Percentiles rank a stretch among this genome's conserved stretches.
phyloP scores from a whole-genome alignment of 2,888 invertebrate genomes.

The Girardia tigrina region DNA sequence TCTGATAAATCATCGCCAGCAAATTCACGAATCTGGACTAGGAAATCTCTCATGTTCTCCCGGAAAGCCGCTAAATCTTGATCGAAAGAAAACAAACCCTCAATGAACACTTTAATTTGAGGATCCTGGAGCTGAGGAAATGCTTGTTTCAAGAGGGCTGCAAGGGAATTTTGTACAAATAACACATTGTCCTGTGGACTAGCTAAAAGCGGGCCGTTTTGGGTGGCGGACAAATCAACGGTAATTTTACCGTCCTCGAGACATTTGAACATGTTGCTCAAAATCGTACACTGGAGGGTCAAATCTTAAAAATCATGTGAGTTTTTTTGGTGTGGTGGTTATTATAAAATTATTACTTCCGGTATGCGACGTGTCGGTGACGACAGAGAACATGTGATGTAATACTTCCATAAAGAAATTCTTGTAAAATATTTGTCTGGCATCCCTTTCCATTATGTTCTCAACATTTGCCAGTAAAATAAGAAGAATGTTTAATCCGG shows the following conservation, averaged over 20 bases:
- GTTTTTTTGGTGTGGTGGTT: background rate
- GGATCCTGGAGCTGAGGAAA: conserved; percentile 81
- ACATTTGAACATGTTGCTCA: conserved; percentile 86
- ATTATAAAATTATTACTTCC: conserved; percentile 19
- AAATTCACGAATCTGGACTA: conserved; percentile 93
- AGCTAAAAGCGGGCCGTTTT: background rate
- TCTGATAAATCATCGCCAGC: conserved; percentile 95
- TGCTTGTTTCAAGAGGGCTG: conserved; percentile 76
- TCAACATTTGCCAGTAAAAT: conserved; percentile 79
- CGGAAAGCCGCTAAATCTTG: conserved; percentile 91
- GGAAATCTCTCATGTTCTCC: conserved; percentile 94
- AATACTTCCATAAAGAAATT: conserved; percentile 91
- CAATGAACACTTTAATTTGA: conserved; percentile 65
- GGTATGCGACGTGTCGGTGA: conserved; percentile 83
- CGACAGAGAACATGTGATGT: conserved; percentile 94
- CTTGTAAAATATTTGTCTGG: conserved; percentile 91
- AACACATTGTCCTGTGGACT: conserved; percentile 49
- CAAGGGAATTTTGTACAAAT: conserved; percentile 70
- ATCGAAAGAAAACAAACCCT: conserved; percentile 90
- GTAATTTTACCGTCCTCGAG: conserved; percentile 78
- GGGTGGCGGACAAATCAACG: conserved; percentile 58
- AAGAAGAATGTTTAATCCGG: conserved; percentile 61
- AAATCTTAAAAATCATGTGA: conserved; percentile 56
- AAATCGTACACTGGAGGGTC: conserved; percentile 85
- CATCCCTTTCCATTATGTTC: conserved; percentile 60